Conservation (phyloP, 2,797 vertebrate genomes). For the Eleutherodactylus coqui region DNA sequence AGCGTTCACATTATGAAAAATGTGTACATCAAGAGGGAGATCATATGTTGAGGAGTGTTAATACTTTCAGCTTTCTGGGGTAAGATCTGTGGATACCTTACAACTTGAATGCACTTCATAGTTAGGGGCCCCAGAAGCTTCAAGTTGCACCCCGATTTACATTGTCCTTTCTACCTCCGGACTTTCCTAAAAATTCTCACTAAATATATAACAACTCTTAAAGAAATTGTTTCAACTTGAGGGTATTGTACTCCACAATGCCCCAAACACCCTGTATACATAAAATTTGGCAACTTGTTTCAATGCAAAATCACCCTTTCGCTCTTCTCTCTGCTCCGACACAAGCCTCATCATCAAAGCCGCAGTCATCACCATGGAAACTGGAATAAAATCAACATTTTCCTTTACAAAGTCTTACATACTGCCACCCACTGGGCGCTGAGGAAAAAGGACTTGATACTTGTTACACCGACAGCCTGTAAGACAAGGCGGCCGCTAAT, state of each 20-base stretch:
- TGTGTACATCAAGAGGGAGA: too few relatives aligned
- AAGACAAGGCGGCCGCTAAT: slow-evolving; percentile 46
- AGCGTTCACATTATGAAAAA: too few relatives aligned
- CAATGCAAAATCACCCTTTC: slow-evolving; percentile 68
- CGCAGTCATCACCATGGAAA: slow-evolving; percentile 80
- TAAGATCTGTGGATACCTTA: too few relatives aligned
- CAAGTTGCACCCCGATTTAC: too few relatives aligned
- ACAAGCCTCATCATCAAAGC: slow-evolving; percentile 68
- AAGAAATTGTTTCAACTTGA: slow-evolving; percentile 37
- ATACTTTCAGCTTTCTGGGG: too few relatives aligned
- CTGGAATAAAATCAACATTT: slow-evolving; percentile 67
- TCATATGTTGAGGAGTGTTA: too few relatives aligned
- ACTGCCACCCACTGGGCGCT: slow-evolving; percentile 74
- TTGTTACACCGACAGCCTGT: slow-evolving; percentile 39
- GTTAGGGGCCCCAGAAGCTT: too few relatives aligned
- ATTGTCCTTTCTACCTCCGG: background rate
- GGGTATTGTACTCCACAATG: background rate
- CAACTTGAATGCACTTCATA: too few relatives aligned
- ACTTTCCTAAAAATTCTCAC: background rate
- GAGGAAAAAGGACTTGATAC: slow-evolving; percentile 62
- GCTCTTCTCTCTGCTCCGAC: slow-evolving; percentile 62
- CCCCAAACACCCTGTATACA: slow-evolving; percentile 57
- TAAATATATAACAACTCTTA: background rate
- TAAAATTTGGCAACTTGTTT: slow-evolving; percentile 36
- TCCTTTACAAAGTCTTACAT: slow-evolving; percentile 67